Evolutionary conservation across 2,888 invertebrate species (phyloP), one percentile per base, ranked within the genome.

Genomic region (Scelioninae gen. 2): DNA sequence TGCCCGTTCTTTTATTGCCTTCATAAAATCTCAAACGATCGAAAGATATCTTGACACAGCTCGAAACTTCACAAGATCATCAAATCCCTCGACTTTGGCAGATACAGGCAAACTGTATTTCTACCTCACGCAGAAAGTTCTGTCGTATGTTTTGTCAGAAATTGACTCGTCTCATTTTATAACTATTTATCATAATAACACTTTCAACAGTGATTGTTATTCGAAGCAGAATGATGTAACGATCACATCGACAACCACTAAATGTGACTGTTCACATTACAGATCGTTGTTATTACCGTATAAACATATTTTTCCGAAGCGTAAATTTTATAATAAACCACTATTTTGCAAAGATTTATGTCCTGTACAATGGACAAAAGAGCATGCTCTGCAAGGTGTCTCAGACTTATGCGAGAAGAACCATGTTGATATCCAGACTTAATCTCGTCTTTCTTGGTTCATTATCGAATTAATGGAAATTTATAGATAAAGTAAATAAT

Each of bases 291-390:
- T 11, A 2, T 43, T 63, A n/a, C 63, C 52, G 1, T 63, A 52
- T 13, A 41, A 28, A 31, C 63, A 63, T 19, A 41, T 63, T 10
- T 52, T 63, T 52, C 19, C 43, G n/a, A 43, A 31, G 0, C n/a
- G 63, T 10, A 15, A 43, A 4, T 63, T 33, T 19, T 52, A 28
- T 9, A 33, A 41, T 2, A 13, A 63, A 22, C 1, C 18, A 4
- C 2, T 58, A 6, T 58, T 58, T 41, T 6, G n/a, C 10, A 4
- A 33, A 22, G 28, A 5, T n/a, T 15, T 58, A 4, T 58, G 58
- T 16, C 22, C 11, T 6, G 9, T 10, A 15, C 13, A 41, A n/a
- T 55, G 55, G 55, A 41, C 41, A 5, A 55, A 55, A 55, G 11
- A 5, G 16, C 31, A 31, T 10, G 31, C 31, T 9, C 10, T 31